Base-by-base conservation (phyloP, 2,888 invertebrate genomes). In the Phrixothrix hirtus region DNA sequence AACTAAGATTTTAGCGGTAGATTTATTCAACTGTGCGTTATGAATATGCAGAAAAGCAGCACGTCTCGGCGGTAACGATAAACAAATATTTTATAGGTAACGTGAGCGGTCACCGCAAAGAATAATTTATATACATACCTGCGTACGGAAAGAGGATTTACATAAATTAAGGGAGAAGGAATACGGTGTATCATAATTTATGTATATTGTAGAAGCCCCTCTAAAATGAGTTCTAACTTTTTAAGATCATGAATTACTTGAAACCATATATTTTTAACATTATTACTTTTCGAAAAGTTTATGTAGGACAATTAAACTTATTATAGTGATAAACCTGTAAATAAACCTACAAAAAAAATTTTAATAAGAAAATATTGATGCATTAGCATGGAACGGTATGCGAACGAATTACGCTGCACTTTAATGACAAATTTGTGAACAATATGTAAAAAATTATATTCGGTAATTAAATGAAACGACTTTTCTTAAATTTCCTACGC, bases 51-150 rank as follows among this genome's bases (percentile, higher is more conserved):
- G 36, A 43, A 49, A 42, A 43, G 42, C 49, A 37, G 30, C 49
- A 43, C 49, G 49, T 50, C 36, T 43, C 43, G 43, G 37, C 49
- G 37, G 43, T 21, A 31, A 36, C 37, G 30, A 50, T 50, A 50
- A 50, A 43, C 49, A 50, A 50, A 50, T 43, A 38, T 43, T 42
- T 29, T 50, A 21, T 15, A 50, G 36, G 49, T 37, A 43, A 37
- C 48, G 48, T 41, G 48, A 34, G 48, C 39, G 48, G 48, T 48
- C 48, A 48, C 25, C 37, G 43, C 49, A 29, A 43, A 31, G 49
- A 50, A 50, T 50, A 50, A 50, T 43, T 50, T 50, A 50, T 50
- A 43, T 14, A 43, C 37, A 43, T 50, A 50, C 49, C 43, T 50
- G 43, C 43, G 37, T 34, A 36, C 43, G 32, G 30, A 12, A 27